Conservation (phyloP, 2,797 vertebrate genomes). For the Orestias chungarensis region DNA sequence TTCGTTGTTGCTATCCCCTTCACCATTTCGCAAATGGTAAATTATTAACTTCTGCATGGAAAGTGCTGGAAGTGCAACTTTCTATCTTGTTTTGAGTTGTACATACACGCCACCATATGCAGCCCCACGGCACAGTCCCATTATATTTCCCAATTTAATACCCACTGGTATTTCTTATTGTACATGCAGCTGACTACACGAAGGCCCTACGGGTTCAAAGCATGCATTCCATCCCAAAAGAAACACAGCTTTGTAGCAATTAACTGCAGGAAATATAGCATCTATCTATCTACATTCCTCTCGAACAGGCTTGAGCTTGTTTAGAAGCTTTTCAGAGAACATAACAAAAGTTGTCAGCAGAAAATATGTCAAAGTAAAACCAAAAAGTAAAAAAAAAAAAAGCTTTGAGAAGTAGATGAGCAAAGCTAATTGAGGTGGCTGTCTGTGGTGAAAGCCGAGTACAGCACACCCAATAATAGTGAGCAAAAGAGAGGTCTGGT, state of each 20-base stretch:
- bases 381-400: background rate
- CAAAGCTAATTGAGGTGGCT: slow-evolving; percentile 30
- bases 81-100: slow-evolving; percentile 29
- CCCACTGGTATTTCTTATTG: slow-evolving; percentile 29
- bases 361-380: slow-evolving; percentile 38
- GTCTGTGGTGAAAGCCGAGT: slow-evolving; percentile 31
- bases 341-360: slow-evolving; percentile 37
- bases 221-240: slow-evolving; percentile 27
- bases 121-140: slow-evolving; percentile 21
- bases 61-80: slow-evolving; percentile 33
- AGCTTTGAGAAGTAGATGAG: slow-evolving; percentile 4
- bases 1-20: slow-evolving; percentile 34
- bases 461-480: slow-evolving; percentile 63
- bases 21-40: slow-evolving; percentile 39
- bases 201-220: slow-evolving; percentile 29
- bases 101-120: slow-evolving; percentile 32
- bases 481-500: slow-evolving; percentile 53
- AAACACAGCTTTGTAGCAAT: slow-evolving; percentile 24
- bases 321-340: slow-evolving; percentile 44
- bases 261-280: slow-evolving; percentile 1
- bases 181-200: slow-evolving; percentile 10
- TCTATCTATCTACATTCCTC: slow-evolving; percentile 42
- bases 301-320: slow-evolving; percentile 45
- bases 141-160: slow-evolving; percentile 12
- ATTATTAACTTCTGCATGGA: slow-evolving; percentile 50